A percentile compares a stretch with the other conserved stretches of the same genome.
phyloP scores from a whole-genome alignment of 2,113 vertebrate genomes.

The Scalopus aquaticus region DNA sequence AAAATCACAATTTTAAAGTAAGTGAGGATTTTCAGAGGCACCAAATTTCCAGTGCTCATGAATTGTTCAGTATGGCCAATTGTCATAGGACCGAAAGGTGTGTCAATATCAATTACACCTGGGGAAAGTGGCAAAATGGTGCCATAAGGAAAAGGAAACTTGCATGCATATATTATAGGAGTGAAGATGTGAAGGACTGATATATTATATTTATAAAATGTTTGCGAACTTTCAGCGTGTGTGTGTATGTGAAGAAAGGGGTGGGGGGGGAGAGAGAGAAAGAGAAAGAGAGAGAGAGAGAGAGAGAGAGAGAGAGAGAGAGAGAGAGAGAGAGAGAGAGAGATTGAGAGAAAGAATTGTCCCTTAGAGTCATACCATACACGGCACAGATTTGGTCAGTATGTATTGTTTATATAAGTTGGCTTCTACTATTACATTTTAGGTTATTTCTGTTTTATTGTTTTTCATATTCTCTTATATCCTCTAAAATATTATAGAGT shows the following conservation, averaged over 20 bases:
- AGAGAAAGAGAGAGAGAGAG: too few species aligned
- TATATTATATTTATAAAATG: not conserved
- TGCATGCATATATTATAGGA: not conserved
- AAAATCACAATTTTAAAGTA: not conserved
- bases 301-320: not conserved
- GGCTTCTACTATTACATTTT: not conserved
- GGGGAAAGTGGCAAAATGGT: not conserved
- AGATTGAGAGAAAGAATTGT: not conserved
- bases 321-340: too few species aligned
- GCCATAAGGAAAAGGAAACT: not conserved
- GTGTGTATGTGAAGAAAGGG: too few species aligned
- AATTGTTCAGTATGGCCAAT: not conserved
- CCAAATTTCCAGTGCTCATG: not conserved
- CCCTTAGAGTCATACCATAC: not conserved
- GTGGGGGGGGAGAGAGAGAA: too few species aligned
- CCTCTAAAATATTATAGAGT: not conserved
- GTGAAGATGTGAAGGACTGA: not conserved
- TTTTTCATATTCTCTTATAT: not conserved
- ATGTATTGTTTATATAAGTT: not conserved
- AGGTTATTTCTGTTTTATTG: not conserved
- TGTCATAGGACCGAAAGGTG: not conserved
- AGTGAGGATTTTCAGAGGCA: not conserved
- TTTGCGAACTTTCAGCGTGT: not conserved
- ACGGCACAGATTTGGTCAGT: not conserved
- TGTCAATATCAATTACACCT: not conserved